Evolutionary conservation across 2,888 invertebrate species (phyloP).

Genomic region (Microdon myrmicae): DNA sequence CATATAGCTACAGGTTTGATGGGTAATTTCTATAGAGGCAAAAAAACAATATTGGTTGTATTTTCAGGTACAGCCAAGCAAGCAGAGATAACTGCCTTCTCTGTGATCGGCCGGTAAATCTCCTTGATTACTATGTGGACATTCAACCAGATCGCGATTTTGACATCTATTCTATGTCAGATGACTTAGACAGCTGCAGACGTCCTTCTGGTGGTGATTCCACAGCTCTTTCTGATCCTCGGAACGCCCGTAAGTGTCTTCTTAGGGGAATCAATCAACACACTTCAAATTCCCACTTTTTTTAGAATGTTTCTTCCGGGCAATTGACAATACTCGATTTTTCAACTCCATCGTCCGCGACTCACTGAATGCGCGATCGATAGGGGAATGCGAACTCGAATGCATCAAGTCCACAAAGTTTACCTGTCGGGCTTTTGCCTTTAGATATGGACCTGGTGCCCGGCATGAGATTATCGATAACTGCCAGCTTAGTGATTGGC

Average conservation of each 20-base stretch:
- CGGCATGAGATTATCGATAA: slow-evolving; percentile 77
- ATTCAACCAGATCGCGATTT: slow-evolving; percentile 79
- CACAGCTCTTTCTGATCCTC: slow-evolving; percentile 66
- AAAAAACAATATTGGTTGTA: neutral
- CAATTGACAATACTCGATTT: slow-evolving; percentile 78
- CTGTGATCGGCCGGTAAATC: slow-evolving; percentile 76
- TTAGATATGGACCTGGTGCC: slow-evolving; percentile 73
- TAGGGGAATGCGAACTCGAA: slow-evolving; percentile 83
- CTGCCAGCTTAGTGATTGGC: slow-evolving; percentile 81
- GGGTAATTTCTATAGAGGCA: slow-evolving; percentile 8
- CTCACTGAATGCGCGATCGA: slow-evolving; percentile 74
- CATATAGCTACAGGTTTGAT: slow-evolving; percentile 84
- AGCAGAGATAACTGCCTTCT: slow-evolving; percentile 79
- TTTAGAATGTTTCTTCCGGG: slow-evolving; percentile 85
- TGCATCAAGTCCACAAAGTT: slow-evolving; percentile 79
- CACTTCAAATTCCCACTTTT: slow-evolving; percentile 20
- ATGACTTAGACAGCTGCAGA: slow-evolving; percentile 69
- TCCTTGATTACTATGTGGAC: slow-evolving; percentile 79
- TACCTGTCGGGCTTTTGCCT: slow-evolving; percentile 84
- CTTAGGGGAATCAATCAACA: neutral
- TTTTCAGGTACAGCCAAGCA: slow-evolving; percentile 63
- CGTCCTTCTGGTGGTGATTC: slow-evolving; percentile 58
- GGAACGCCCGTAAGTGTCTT: slow-evolving; percentile 63
- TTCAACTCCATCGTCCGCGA: slow-evolving; percentile 74
- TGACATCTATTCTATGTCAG: slow-evolving; percentile 81